Evolutionary conservation across 2,113 vertebrate genomes (phyloP).

Genomic region (Gasterosteus nipponicus): DNA sequence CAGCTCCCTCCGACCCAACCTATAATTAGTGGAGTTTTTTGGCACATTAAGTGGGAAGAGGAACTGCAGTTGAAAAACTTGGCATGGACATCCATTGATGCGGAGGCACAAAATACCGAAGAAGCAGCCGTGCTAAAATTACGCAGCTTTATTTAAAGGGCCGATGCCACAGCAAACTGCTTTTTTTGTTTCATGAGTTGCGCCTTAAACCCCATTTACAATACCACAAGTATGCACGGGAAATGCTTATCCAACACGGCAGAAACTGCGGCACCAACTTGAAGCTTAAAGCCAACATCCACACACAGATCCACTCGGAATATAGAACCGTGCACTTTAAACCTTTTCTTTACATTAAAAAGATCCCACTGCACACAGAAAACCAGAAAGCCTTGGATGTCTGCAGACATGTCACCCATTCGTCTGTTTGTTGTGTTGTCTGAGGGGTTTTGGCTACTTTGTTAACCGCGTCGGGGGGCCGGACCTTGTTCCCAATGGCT

Average conservation of each 20-base stretch:
- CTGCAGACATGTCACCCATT: too few relatives aligned
- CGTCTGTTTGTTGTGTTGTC: too few relatives aligned
- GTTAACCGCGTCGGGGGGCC: too few relatives aligned
- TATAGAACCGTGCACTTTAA: background rate
- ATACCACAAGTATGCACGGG: slow-evolving; percentile 62
- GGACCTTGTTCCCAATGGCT: too few relatives aligned
- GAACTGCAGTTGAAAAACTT: slow-evolving; percentile 43
- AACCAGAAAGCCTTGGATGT: too few relatives aligned
- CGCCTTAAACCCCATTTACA: slow-evolving; percentile 43
- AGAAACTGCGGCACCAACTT: slow-evolving; percentile 22
- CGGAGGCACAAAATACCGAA: slow-evolving; percentile 49
- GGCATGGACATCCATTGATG: slow-evolving; percentile 27
- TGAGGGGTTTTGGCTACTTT: too few relatives aligned
- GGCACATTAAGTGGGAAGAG: slow-evolving; percentile 53
- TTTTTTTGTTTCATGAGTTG: slow-evolving; percentile 45
- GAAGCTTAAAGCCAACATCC: background rate
- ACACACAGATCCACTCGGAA: background rate
- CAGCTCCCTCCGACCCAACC: slow-evolving; percentile 62
- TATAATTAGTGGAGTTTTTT: slow-evolving; percentile 73
- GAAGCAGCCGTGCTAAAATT: slow-evolving; percentile 65
- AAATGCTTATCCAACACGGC: slow-evolving; percentile 40
- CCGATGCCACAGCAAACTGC: slow-evolving; percentile 43
- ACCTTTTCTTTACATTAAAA: too few relatives aligned
- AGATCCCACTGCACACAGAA: too few relatives aligned
- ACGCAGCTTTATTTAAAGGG: slow-evolving; percentile 48